Percentiles rank a stretch among this genome's conserved stretches.
These are phyloP conservation scores for Patella ulyssiponensis DNA, from an alignment of 2,888 invertebrate genomes.

Conservation along the genomic window DNA sequence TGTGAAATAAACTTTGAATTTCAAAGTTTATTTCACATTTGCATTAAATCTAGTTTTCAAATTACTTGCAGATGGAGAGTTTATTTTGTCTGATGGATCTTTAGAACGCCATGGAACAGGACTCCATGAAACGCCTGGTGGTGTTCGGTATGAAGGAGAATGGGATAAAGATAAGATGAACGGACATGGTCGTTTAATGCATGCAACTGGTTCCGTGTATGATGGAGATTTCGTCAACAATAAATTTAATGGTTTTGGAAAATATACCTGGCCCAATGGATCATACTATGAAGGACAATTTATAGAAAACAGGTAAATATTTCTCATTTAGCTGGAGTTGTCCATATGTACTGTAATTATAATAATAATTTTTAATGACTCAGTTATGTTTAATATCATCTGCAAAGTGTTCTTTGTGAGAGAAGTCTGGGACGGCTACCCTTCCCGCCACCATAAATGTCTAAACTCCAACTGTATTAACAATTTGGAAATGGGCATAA, in stretches of 20 bases:
- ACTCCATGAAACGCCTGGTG: constrained; percentile 60
- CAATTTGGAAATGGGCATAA: too few relatives aligned
- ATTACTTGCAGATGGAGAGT: constrained; percentile 64
- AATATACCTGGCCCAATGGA: constrained; percentile 70
- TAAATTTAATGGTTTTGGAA: constrained; percentile 68
- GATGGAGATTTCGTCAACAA: constrained; percentile 69
- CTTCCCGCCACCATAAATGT: too few relatives aligned
- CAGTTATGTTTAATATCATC: too few relatives aligned
- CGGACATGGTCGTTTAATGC: constrained; percentile 63
- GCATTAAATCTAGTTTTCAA: background rate
- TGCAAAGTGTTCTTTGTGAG: too few relatives aligned
- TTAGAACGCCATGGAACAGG: constrained; percentile 65
- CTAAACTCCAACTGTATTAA: too few relatives aligned
- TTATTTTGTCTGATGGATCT: constrained; percentile 56
- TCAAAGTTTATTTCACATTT: too few relatives aligned
- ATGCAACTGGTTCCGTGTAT: constrained; percentile 65
- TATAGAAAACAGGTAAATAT: constrained; percentile 66
- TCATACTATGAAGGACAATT: constrained; percentile 69
- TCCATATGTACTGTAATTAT: too few relatives aligned
- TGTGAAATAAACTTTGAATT: too few relatives aligned
- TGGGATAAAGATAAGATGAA: constrained; percentile 70
- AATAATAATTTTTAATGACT: too few relatives aligned
- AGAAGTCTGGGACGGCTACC: too few relatives aligned
- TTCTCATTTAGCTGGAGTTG: background rate
- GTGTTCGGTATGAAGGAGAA: constrained; percentile 64